phyloP scores from a whole-genome alignment of 1,140 invertebrate species.

The Homarus americanus region DNA sequence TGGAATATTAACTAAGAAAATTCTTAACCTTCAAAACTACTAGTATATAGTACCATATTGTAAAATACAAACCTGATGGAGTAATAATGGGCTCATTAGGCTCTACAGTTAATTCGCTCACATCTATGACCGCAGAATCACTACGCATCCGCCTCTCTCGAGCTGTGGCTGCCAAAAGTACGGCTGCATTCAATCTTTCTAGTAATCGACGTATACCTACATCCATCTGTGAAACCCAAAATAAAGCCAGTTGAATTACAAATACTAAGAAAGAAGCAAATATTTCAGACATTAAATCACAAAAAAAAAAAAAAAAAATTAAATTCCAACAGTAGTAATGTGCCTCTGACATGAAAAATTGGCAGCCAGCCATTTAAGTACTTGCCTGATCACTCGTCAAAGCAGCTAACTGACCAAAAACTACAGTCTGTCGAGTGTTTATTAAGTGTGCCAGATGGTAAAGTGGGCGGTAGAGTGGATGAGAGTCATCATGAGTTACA shows the following conservation, averaged over 20 bases:
- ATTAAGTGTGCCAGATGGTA: slow-evolving; percentile 68
- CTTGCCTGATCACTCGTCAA: slow-evolving; percentile 71
- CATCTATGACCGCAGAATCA: slow-evolving; percentile 41
- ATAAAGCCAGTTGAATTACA: neutral
- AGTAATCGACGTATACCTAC: slow-evolving; percentile 50
- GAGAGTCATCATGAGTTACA: slow-evolving; percentile 62
- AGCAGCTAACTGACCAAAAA: slow-evolving; percentile 65
- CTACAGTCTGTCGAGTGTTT: slow-evolving; percentile 65
- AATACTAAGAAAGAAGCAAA: too few species aligned
- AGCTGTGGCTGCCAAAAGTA: slow-evolving; percentile 56
- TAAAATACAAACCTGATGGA: slow-evolving; percentile 38
- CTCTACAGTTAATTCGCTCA: slow-evolving; percentile 54
- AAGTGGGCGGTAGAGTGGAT: slow-evolving; percentile 57
- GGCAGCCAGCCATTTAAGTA: too few species aligned
- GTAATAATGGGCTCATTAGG: slow-evolving; percentile 65
- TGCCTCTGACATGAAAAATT: too few species aligned
- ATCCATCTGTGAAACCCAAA: slow-evolving; percentile 36
- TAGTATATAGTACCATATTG: neutral
- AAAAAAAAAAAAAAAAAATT: neutral
- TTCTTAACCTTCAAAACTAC: neutral
- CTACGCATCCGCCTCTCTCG: slow-evolving; percentile 56
- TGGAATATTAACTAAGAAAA: neutral
- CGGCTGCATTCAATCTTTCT: slow-evolving; percentile 59
- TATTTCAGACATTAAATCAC: too few species aligned
- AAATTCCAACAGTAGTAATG: too few species aligned